Evolutionary conservation across 2,113 vertebrate genomes (phyloP).

Genomic region (Zapornia atra): DNA sequence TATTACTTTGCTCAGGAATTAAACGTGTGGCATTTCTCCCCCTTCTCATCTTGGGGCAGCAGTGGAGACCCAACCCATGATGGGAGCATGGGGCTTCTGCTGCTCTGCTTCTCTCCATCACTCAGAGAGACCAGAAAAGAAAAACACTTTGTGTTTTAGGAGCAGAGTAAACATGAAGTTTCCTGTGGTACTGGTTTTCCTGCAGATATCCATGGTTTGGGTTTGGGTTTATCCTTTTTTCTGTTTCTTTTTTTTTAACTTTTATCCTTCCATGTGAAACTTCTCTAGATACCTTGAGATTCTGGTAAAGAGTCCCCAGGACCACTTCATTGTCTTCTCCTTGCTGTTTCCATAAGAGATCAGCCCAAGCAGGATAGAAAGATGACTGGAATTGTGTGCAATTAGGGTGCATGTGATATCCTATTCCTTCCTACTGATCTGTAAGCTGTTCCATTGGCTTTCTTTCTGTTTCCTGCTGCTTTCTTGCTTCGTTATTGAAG

Average conservation of each 20-base stretch:
- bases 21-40: background rate
- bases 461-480: slow-evolving; percentile 95
- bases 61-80: background rate
- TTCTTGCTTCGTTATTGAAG: slow-evolving; percentile 92
- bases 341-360: background rate
- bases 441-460: slow-evolving; percentile 91
- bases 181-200: background rate
- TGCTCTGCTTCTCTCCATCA: background rate
- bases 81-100: background rate
- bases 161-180: background rate
- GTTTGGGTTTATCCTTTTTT: background rate
- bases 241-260: background rate
- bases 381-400: slow-evolving; percentile 35
- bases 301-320: background rate
- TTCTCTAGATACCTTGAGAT: background rate
- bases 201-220: background rate
- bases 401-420: slow-evolving; percentile 73
- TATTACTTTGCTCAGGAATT: background rate
- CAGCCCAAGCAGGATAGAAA: slow-evolving; percentile 30
- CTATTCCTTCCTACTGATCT: slow-evolving; percentile 77
- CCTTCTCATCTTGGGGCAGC: background rate
- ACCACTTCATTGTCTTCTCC: background rate
- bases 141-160: background rate
- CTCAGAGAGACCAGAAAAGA: background rate
- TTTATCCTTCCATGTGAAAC: background rate